Evolutionary conservation across 2,113 vertebrate species (phyloP), one percentile per base, ranked within the genome.

Genomic region (Anseranas semipalmata): DNA sequence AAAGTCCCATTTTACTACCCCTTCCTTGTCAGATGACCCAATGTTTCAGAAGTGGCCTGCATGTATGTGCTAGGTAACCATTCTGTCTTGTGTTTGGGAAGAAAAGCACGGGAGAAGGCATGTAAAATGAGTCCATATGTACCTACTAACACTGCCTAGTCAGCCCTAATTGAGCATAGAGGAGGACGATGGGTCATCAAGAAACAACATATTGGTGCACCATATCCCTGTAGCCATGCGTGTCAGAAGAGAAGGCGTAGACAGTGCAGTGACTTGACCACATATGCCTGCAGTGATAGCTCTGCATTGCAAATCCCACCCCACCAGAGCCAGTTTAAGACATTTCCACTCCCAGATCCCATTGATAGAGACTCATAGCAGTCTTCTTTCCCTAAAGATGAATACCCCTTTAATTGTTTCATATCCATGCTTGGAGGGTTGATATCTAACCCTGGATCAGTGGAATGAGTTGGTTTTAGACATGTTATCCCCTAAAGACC

Each of bases 181-280:
- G 25, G 30, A 70, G 53, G 63, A 39, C 0, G 0, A 56, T 16
- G 32, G 32, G 33, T 45, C n/a, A 72, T 17, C 50, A 4, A 0
- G 9, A 13, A 60, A 27, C 6, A 27, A 1, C 35, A 27, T 65
- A 35, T 16, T 86, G 62, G 45, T 60, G 33, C 16, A 67, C 14
- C 66, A 52, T 66, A 46, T 24, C 60, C 56, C 43, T 10, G 65
- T 37, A 80, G 81, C 30, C 77, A 41, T 5, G 4, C 0, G 0
- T 21, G 33, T 25, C 74, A 20, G 33, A 37, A 72, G n/a, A 46
- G 15, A 68, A 39, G n/a, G 3, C 27, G 14, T 0, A 1, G 58
- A 32, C 72, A 52, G 35, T 32, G 22, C 48, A 60, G 28, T 22
- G 53, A 18, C 30, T 7, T 33, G 46, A 35, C 30, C 68, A 25